Conservation (phyloP, 1,140 invertebrate genomes). For the Mercenaria mercenaria region DNA sequence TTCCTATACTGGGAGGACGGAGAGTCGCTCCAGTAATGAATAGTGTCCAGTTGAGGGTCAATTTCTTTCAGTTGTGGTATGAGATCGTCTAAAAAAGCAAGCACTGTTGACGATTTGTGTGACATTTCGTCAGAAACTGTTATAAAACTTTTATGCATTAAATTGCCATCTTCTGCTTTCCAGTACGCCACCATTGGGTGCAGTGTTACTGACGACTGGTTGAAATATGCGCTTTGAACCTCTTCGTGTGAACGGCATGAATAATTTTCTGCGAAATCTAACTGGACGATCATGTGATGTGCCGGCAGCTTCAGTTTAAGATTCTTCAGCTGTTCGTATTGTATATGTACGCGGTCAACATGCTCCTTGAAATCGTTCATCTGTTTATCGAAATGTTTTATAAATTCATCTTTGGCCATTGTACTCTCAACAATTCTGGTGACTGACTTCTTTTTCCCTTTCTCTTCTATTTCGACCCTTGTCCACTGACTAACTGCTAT, state of each 20-base stretch:
- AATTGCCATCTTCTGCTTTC: no score
- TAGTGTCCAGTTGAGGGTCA: background rate
- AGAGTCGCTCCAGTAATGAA: conserved; percentile 6
- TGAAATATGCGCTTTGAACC: conserved; percentile 19
- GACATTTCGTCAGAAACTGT: background rate
- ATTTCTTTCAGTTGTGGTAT: background rate
- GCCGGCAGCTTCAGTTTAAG: background rate
- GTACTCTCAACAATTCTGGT: conserved; percentile 42
- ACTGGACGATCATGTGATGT: conserved; percentile 20
- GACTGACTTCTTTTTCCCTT: conserved; percentile 35
- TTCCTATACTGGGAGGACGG: background rate
- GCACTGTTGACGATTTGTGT: background rate
- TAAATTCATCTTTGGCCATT: background rate
- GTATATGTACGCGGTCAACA: background rate
- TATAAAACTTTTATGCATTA: background rate
- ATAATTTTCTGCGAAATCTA: no score
- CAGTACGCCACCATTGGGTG: background rate
- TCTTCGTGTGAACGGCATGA: conserved; percentile 16
- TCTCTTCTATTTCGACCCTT: conserved; percentile 30
- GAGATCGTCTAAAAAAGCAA: background rate
- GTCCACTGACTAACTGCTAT: conserved; percentile 18
- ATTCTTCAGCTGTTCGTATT: conserved; percentile 21
- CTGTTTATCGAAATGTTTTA: conserved; percentile 1
- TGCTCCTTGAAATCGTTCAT: background rate
- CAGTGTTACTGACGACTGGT: background rate